These are phyloP conservation scores for Serranus cabrilla DNA, from an alignment of 2,797 vertebrate species.

Conservation along the genomic window DNA sequence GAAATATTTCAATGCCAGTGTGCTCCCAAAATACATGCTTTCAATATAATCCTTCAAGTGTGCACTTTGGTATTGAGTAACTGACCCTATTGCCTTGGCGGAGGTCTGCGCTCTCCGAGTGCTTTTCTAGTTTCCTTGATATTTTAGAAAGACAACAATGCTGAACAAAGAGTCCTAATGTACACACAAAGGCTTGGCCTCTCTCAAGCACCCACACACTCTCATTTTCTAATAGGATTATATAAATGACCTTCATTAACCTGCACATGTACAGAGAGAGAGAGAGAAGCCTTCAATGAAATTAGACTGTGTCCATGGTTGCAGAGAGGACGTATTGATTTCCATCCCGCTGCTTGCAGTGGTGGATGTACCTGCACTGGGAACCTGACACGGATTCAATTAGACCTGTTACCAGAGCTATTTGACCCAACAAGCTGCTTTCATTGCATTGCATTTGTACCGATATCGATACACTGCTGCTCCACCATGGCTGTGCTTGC, in stretches of 20 bases:
- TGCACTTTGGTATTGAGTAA: no score
- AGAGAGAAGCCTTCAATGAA: slow-evolving; percentile 52
- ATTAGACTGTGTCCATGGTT: slow-evolving; percentile 56
- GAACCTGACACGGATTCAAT: slow-evolving; percentile 76
- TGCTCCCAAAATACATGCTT: no score
- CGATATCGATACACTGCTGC: slow-evolving; percentile 62
- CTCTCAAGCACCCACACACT: not conserved
- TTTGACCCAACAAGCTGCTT: slow-evolving; percentile 74
- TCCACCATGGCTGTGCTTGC: slow-evolving; percentile 12
- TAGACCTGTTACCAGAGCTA: slow-evolving; percentile 74
- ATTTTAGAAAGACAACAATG: not conserved
- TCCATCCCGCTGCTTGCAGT: slow-evolving; percentile 55
- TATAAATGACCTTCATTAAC: slow-evolving; percentile 65
- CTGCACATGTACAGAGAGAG: slow-evolving; percentile 25
- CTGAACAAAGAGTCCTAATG: not conserved
- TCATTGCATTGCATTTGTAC: slow-evolving; percentile 68
- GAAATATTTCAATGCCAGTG: no score
- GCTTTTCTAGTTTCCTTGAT: no score
- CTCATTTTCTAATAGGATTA: slow-evolving; percentile 36
- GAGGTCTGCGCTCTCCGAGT: no score
- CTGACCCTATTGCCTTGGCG: no score
- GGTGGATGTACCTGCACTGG: slow-evolving; percentile 65
- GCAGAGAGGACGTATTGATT: slow-evolving; percentile 74
- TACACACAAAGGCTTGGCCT: slow-evolving; percentile 5
- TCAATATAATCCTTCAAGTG: no score